A percentile compares a stretch with the other conserved stretches of the same genome.
These are phyloP conservation scores for Thera obeliscata DNA, from an alignment of 2,888 invertebrate species.

Conservation along the genomic window DNA sequence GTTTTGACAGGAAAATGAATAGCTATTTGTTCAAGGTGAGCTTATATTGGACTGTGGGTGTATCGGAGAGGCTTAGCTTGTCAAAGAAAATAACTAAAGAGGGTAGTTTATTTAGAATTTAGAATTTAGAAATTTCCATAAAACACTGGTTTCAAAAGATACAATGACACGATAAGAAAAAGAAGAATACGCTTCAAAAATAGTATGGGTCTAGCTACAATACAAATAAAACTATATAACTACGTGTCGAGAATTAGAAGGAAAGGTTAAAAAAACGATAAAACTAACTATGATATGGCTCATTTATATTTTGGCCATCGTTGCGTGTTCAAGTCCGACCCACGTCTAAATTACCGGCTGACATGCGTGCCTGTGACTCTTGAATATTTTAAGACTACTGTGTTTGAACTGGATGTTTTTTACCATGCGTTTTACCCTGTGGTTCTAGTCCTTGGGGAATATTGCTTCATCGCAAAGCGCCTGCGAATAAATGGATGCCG, in stretches of 20 bases:
- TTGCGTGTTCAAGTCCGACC: conserved; percentile 70
- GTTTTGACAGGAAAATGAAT: conserved; percentile 61
- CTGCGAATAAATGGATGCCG: conserved; percentile 48
- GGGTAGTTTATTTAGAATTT: neutral
- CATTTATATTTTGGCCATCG: conserved; percentile 59
- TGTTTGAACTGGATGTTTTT: conserved; percentile 54
- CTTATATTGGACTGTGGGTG: conserved; percentile 53
- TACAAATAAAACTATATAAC: neutral
- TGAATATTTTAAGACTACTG: conserved; percentile 72
- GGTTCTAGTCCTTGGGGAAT: conserved; percentile 53
- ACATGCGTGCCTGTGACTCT: conserved; percentile 69
- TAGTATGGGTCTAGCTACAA: neutral
- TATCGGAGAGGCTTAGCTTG: conserved; percentile 5
- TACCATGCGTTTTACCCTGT: conserved; percentile 40
- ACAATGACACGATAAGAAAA: too few relatives aligned
- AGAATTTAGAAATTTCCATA: too few relatives aligned
- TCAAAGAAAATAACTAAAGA: conserved; percentile 4
- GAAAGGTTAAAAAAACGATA: conserved; percentile 13
- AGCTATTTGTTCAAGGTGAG: conserved; percentile 60
- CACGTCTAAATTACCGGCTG: conserved; percentile 67
- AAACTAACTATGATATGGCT: conserved; percentile 34
- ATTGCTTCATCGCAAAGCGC: conserved; percentile 59
- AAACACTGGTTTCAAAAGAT: too few relatives aligned
- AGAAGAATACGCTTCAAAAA: neutral
- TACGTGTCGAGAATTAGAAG: neutral